Conservation (phyloP, 1,140 invertebrate genomes). For the Odontomachus brunneus region DNA sequence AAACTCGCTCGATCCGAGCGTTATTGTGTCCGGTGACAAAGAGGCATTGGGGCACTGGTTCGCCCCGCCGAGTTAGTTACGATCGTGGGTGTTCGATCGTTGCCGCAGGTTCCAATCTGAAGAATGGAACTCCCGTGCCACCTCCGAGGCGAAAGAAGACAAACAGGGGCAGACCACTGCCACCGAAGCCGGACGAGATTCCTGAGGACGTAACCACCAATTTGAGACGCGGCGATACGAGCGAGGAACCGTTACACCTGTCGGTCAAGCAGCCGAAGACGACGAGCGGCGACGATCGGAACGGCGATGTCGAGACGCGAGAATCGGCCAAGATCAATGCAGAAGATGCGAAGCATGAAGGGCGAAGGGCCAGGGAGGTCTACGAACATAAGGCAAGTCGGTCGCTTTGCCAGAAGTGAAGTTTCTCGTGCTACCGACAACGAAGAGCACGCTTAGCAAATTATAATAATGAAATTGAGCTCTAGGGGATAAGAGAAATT, state of each 20-base stretch:
- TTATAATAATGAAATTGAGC: too few species aligned
- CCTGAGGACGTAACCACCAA: slow-evolving; percentile 45
- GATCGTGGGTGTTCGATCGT: neutral
- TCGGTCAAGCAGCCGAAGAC: slow-evolving; percentile 74
- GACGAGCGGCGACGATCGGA: slow-evolving; percentile 53
- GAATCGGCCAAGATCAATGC: slow-evolving; percentile 16
- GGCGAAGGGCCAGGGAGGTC: slow-evolving; percentile 74
- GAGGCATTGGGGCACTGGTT: neutral
- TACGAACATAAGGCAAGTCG: slow-evolving; percentile 78
- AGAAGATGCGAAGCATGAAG: slow-evolving; percentile 40
- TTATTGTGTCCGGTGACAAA: neutral
- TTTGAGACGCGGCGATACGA: slow-evolving; percentile 60
- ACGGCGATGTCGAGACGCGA: slow-evolving; percentile 17
- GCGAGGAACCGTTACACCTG: slow-evolving; percentile 80
- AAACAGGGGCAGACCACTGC: slow-evolving; percentile 80
- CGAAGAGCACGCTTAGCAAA: too few species aligned
- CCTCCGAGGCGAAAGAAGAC: slow-evolving; percentile 80
- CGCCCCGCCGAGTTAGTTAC: too few species aligned
- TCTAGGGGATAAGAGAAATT: too few species aligned
- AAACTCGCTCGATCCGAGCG: slow-evolving; percentile 10
- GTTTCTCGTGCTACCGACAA: neutral
- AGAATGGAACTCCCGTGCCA: slow-evolving; percentile 79
- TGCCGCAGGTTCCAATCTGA: slow-evolving; percentile 75
- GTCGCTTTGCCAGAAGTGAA: neutral
- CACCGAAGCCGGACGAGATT: slow-evolving; percentile 81